Evolutionary conservation across 2,113 vertebrate species (phyloP).

Genomic region (Physeter macrocephalus): DNA sequence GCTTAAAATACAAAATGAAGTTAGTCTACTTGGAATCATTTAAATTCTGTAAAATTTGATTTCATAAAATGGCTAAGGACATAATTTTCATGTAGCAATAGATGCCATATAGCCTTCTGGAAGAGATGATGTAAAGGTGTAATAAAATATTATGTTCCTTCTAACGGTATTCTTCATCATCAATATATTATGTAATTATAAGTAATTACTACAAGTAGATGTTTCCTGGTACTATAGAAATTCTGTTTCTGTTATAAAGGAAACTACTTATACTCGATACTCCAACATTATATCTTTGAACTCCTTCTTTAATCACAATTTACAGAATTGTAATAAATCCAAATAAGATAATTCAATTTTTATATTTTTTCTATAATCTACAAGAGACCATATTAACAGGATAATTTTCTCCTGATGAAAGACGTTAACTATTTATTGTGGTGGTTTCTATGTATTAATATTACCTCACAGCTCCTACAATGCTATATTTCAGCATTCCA

Average conservation of each 20-base stretch:
- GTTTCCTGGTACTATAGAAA: not conserved
- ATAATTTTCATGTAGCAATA: conserved; percentile 31
- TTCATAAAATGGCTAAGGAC: conserved; percentile 39
- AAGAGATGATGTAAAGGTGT: conserved; percentile 31
- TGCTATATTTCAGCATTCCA: not conserved
- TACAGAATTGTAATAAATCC: conserved; percentile 12
- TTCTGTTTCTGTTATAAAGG: conserved; percentile 20
- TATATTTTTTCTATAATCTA: not conserved
- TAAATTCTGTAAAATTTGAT: conserved; percentile 42
- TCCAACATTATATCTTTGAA: not conserved
- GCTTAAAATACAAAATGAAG: conserved; percentile 34
- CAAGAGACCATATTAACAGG: not conserved
- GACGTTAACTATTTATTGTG: not conserved
- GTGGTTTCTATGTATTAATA: not conserved
- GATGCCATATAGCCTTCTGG: conserved; percentile 34
- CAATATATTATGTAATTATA: conserved; percentile 38
- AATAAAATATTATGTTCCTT: conserved; percentile 55
- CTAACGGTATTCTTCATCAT: not conserved
- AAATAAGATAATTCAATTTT: not conserved
- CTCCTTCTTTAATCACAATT: not conserved
- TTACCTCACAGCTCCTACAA: not conserved
- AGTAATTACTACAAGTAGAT: conserved; percentile 40
- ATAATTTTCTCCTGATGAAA: conserved; percentile 13
- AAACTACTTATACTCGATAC: not conserved
- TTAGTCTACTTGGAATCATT: conserved; percentile 35